Percentiles rank a stretch among this genome's conserved stretches.
Evolutionary conservation across 2,113 vertebrate species (phyloP).

Genomic region (Leucosticte australis): DNA sequence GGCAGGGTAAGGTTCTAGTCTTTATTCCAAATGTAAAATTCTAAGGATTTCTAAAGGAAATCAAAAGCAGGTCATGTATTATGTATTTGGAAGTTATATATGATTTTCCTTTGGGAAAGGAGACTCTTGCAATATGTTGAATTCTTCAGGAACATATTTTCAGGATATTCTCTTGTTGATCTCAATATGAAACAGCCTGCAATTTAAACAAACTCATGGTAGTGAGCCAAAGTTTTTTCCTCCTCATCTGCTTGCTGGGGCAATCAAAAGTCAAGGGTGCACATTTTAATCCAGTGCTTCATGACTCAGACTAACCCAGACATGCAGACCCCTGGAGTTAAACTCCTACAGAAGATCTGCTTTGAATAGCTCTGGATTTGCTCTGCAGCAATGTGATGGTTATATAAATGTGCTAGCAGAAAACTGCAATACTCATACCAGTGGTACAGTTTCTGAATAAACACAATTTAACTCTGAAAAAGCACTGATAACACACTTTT

Average conservation of each 20-base stretch:
- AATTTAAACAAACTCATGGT: not conserved
- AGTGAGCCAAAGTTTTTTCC: not conserved
- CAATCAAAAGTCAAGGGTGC: not conserved
- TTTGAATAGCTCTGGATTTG: not conserved
- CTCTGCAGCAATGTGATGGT: not conserved
- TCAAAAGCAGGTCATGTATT: slow-evolving; percentile 24
- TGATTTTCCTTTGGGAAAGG: not conserved
- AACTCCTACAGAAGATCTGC: slow-evolving; percentile 14
- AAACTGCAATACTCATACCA: not conserved
- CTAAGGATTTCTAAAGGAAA: slow-evolving; percentile 39
- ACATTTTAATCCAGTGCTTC: not conserved
- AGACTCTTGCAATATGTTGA: not conserved
- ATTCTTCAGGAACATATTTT: not conserved
- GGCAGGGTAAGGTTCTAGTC: not conserved
- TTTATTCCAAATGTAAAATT: not conserved
- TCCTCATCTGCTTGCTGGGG: not conserved
- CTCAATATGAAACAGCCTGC: not conserved
- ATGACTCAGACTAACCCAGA: not conserved
- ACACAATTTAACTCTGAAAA: not conserved
- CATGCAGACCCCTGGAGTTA: not conserved
- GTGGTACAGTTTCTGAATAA: not conserved
- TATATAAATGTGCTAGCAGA: not conserved
- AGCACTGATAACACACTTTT: not conserved
- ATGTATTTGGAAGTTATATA: not conserved
- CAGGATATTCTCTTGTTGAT: slow-evolving; percentile 6